These are phyloP conservation scores for Ispidina lecontei DNA, from an alignment of 2,797 vertebrate genomes.

Conservation along the genomic window DNA sequence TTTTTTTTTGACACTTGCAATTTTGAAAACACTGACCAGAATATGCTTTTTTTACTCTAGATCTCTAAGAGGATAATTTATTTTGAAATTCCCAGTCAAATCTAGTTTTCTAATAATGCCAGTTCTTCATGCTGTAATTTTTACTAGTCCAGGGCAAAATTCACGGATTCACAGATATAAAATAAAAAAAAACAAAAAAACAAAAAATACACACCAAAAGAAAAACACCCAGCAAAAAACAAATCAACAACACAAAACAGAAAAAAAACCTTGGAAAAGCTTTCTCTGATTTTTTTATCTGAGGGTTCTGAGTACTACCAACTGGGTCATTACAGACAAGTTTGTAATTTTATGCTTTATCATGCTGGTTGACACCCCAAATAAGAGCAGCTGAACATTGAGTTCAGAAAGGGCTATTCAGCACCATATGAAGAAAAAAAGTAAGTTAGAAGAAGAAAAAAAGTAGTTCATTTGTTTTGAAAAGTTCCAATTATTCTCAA, in stretches of 20 bases:
- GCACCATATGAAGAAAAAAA: background rate
- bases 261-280: background rate
- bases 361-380: background rate
- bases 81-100: background rate
- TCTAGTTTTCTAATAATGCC: background rate
- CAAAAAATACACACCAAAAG: background rate
- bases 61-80: background rate
- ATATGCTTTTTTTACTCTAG: background rate
- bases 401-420: background rate
- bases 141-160: background rate
- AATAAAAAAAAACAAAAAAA: background rate
- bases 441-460: background rate
- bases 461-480: background rate
- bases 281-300: background rate
- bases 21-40: background rate
- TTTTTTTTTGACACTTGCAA: background rate
- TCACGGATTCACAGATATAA: too few species aligned
- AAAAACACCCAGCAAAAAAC: background rate
- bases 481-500: background rate
- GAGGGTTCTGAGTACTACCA: background rate
- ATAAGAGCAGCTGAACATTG: background rate
- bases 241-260: background rate
- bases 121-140: background rate
- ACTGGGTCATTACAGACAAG: constrained; percentile 6
- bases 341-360: background rate